Percentiles rank a stretch among this genome's conserved stretches.
Conservation (phyloP, 2,113 vertebrate species). For the Xiphophorus maculatus region DNA sequence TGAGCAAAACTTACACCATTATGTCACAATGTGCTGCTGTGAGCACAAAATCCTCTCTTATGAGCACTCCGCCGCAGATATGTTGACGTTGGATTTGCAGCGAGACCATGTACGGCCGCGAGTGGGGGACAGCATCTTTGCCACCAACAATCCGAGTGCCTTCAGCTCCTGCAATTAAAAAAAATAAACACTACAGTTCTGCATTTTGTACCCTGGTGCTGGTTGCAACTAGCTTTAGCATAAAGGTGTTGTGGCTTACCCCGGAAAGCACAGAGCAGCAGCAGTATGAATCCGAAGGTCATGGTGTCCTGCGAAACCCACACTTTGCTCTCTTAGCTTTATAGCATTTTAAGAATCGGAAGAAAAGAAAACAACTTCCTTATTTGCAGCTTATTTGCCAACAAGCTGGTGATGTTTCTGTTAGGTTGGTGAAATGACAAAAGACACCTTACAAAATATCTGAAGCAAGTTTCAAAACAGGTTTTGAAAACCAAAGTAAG, state of each 20-base stretch:
- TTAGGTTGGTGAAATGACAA: conserved; percentile 13
- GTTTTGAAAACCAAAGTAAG: conserved; percentile 18
- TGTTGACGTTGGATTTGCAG: conserved; percentile 50
- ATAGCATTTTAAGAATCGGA: background rate
- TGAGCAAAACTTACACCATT: conserved; percentile 44
- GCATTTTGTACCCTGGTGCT: too few species aligned
- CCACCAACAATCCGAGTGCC: conserved; percentile 77
- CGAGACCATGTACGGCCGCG: conserved; percentile 82
- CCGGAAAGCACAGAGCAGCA: conserved; percentile 45
- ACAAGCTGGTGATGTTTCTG: background rate
- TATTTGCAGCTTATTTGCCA: conserved; percentile 36
- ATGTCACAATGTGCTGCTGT: conserved; percentile 80
- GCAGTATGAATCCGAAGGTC: conserved; percentile 22
- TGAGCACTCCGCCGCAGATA: conserved; percentile 76
- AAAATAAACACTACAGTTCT: background rate
- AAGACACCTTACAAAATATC: conserved; percentile 6
- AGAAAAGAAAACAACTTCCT: conserved; percentile 7
- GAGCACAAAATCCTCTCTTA: conserved; percentile 78
- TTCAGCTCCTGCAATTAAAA: conserved; percentile 50
- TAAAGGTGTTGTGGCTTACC: conserved; percentile 40
- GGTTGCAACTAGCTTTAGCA: background rate
- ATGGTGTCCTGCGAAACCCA: conserved; percentile 40
- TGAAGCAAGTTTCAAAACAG: conserved; percentile 30
- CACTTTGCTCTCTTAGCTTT: background rate
- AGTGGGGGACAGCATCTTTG: conserved; percentile 66